Conservation (phyloP, 2,113 vertebrate species). For the Tautogolabrus adspersus region DNA sequence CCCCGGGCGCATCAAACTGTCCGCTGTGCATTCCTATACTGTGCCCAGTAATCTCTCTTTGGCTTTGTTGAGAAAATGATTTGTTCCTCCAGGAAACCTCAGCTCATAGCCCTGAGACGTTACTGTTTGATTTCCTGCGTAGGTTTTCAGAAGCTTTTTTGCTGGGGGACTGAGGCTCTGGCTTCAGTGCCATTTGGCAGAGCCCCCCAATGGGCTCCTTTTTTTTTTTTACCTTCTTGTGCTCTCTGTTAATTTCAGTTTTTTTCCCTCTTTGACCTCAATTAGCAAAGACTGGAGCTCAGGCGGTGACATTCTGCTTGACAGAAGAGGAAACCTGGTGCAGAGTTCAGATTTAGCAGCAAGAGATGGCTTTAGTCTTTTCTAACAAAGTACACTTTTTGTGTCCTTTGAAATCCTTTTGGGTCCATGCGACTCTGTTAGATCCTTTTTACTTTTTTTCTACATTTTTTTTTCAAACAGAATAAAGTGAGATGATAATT, state of each 20-base stretch:
- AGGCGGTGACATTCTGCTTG: slow-evolving; percentile 66
- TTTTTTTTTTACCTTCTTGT: slow-evolving; percentile 68
- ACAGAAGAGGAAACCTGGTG: slow-evolving; percentile 63
- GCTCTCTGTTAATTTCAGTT: slow-evolving; percentile 82
- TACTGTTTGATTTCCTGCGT: slow-evolving; percentile 81
- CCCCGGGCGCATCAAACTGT: slow-evolving; percentile 75
- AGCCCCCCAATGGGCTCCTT: slow-evolving; percentile 66
- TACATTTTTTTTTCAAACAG: background rate
- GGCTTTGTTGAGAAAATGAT: slow-evolving; percentile 81
- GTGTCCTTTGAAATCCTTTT: slow-evolving; percentile 33
- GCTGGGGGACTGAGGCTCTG: slow-evolving; percentile 70
- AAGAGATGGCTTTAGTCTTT: slow-evolving; percentile 30
- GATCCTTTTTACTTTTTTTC: slow-evolving; percentile 1
- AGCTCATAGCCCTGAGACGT: slow-evolving; percentile 78
- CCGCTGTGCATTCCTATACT: slow-evolving; percentile 79
- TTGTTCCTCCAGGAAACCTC: slow-evolving; percentile 81
- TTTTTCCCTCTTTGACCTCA: slow-evolving; percentile 80
- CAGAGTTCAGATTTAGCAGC: slow-evolving; percentile 43
- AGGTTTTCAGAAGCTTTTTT: slow-evolving; percentile 71
- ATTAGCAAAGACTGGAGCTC: slow-evolving; percentile 79
- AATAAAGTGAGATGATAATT: background rate
- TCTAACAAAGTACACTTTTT: slow-evolving; percentile 41
- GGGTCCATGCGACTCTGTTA: slow-evolving; percentile 10
- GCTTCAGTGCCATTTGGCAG: slow-evolving; percentile 66
- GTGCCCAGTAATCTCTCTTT: slow-evolving; percentile 76